Conservation (phyloP, 2,888 invertebrate genomes). For the Phaonia tiefii region DNA sequence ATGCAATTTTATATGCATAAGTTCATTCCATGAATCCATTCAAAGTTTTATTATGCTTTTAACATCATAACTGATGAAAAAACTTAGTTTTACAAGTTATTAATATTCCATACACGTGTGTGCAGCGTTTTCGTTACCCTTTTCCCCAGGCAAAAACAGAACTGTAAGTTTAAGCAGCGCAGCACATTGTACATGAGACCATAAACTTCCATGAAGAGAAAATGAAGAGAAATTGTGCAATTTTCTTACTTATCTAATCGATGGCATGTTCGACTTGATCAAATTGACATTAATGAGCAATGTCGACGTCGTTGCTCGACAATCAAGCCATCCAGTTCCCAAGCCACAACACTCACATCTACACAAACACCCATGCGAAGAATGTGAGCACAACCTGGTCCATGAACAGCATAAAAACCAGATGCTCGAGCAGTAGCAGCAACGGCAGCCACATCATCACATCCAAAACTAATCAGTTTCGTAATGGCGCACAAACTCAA, state of each 20-base stretch:
- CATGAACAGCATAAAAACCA: background rate
- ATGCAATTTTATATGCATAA: no score
- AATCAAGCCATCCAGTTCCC: background rate
- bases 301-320: slow-evolving; percentile 41
- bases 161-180: no score
- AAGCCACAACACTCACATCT: background rate
- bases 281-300: slow-evolving; percentile 70
- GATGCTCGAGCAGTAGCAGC: background rate
- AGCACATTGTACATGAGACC: background rate
- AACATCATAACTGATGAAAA: no score
- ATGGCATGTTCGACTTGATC: slow-evolving; percentile 68
- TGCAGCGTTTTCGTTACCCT: background rate
- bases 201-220: slow-evolving; percentile 49
- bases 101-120: background rate
- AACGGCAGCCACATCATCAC: slow-evolving; percentile 18
- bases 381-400: background rate
- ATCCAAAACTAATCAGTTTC: slow-evolving; percentile 61
- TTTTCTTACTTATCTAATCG: slow-evolving; percentile 65
- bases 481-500: slow-evolving; percentile 15
- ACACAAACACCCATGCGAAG: background rate
- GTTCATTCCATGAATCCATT: no score
- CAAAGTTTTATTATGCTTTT: no score
- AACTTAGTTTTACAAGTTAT: no score
- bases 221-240: slow-evolving; percentile 68
- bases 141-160: no score